Evolutionary conservation across 1,140 invertebrate genomes (phyloP), one percentile per base, ranked within the genome.

Genomic region (Drosophila aff.): DNA sequence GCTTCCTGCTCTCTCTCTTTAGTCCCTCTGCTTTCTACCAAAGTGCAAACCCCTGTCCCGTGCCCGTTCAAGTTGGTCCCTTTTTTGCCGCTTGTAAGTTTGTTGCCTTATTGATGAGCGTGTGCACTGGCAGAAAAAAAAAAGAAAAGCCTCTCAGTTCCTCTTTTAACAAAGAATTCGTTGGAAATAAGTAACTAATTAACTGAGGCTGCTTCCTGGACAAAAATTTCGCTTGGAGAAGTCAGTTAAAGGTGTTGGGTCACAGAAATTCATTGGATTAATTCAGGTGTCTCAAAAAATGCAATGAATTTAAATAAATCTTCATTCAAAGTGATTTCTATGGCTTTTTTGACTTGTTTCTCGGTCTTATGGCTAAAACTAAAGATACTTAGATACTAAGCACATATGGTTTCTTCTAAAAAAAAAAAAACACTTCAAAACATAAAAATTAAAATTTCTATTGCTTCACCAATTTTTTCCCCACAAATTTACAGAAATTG

Each of bases 21-120:
- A 15, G 44, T 23, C 21, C 44, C 62, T 41, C 23, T 38, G 28
- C 50, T 53, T 26, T 46, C 15, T 1, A 8, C 36, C 47, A 71
- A 78, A 77, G 76, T 77, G 76, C 57, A 77, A 78, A 78, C 50
- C 57, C 52, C 53, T 79, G 75, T 77, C 65, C 36, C 46, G 52
- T 16, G 16, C 74, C 53, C 65, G 36, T 41, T 58, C 33, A 50
- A 50, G 40, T 44, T 43, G 21, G 36, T 23, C 18, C 62, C 28
- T 15, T 16, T 15, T 53, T 31, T 28, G 60, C 28, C 26, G 50
- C 40, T 67, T 36, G 63, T 55, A 66, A 68, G 55, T 61, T 68
- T 76, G 62, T 55, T 49, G 46, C 46, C 58, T 36, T 63, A 76
- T 58, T 75, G 72, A 63, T 75, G 58, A 44, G 36, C 21, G 5